phyloP scores from a whole-genome alignment of 1,140 invertebrate species.

The Archegozetes longisetosus region DNA sequence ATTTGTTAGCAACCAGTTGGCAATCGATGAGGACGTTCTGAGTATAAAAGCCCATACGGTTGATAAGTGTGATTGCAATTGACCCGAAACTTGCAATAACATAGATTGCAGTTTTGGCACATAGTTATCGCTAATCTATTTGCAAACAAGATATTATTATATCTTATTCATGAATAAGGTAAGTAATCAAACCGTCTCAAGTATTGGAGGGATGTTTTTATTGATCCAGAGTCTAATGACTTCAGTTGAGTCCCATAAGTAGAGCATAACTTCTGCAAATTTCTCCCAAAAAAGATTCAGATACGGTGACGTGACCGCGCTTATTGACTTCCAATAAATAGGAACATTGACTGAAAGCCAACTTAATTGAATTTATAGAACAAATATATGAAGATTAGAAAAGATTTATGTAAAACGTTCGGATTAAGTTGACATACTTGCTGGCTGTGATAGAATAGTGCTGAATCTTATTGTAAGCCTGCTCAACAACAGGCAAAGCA shows the following conservation, averaged over 20 bases:
- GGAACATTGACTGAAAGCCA: constrained; percentile 7
- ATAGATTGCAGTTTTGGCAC: neutral
- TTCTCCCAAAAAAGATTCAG: constrained; percentile 6
- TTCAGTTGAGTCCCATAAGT: constrained; percentile 10
- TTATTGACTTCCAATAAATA: neutral
- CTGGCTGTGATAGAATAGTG: constrained; percentile 12
- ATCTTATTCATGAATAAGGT: no score
- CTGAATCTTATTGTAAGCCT: constrained; percentile 12
- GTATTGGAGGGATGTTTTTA: constrained; percentile 3
- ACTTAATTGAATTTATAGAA: neutral
- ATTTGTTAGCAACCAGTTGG: constrained; percentile 10
- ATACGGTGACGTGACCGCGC: neutral
- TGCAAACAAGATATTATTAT: no score
- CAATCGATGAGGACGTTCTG: neutral
- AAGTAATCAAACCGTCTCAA: constrained; percentile 4
- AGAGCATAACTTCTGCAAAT: neutral
- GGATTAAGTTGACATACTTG: constrained; percentile 1
- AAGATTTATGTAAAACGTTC: no score
- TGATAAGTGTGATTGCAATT: neutral
- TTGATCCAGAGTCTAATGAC: constrained; percentile 6
- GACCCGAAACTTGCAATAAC: neutral
- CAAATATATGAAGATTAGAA: no score
- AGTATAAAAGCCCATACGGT: neutral
- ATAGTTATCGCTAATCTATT: neutral
- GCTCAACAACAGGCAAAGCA: constrained; percentile 8